These are phyloP conservation scores for Linnaemya tessellans DNA, from an alignment of 2,888 invertebrate species.

Conservation along the genomic window DNA sequence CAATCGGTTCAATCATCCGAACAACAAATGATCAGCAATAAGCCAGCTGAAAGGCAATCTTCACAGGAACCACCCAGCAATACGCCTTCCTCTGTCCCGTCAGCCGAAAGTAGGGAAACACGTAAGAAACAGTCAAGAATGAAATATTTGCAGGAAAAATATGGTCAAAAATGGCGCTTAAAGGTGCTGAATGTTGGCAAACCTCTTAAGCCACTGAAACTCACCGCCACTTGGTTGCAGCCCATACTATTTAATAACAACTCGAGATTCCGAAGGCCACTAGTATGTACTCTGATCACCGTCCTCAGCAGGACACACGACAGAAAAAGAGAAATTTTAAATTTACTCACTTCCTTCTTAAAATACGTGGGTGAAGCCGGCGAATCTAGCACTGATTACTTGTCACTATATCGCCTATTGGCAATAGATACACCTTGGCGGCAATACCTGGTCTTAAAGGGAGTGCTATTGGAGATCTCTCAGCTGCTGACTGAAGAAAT, in stretches of 20 bases:
- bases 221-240: slow-evolving; percentile 90
- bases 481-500: slow-evolving; percentile 94
- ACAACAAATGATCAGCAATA: slow-evolving; percentile 62
- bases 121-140: slow-evolving; percentile 77
- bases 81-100: slow-evolving; percentile 65
- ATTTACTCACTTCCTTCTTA: slow-evolving; percentile 93
- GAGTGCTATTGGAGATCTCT: slow-evolving; percentile 92
- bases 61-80: slow-evolving; percentile 56
- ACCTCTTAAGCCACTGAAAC: slow-evolving; percentile 84
- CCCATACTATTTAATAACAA: slow-evolving; percentile 96
- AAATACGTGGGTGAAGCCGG: slow-evolving; percentile 94
- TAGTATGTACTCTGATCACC: slow-evolving; percentile 94
- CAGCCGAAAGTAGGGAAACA: slow-evolving; percentile 28
- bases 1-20: slow-evolving; percentile 72
- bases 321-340: slow-evolving; percentile 90
- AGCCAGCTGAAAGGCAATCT: slow-evolving; percentile 52
- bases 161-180: slow-evolving; percentile 87
- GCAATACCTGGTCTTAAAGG: slow-evolving; percentile 94
- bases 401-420: slow-evolving; percentile 92
- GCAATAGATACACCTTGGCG: slow-evolving; percentile 96
- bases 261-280: slow-evolving; percentile 93
- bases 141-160: slow-evolving; percentile 89
- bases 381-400: slow-evolving; percentile 95
- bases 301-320: slow-evolving; percentile 89
- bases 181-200: slow-evolving; percentile 79